A percentile compares a stretch with the other conserved stretches of the same genome.
Conservation (phyloP, 2,113 vertebrate genomes). For the Macquaria ambigua region DNA sequence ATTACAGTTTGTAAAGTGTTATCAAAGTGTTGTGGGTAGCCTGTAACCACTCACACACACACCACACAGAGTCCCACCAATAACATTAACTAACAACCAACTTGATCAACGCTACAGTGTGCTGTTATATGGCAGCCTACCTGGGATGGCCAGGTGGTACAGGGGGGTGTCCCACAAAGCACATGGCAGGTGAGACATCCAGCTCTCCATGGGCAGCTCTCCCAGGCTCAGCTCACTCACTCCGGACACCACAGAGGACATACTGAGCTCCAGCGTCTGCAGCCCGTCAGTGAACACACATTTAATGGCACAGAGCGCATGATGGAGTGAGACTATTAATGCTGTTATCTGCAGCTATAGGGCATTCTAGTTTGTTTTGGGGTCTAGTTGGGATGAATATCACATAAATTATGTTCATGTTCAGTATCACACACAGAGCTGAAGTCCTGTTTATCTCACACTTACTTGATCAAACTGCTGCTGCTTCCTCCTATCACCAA, state of each 20-base stretch:
- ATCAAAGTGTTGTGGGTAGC: background rate
- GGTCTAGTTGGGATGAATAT: background rate
- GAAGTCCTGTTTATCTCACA: background rate
- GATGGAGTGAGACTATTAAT: background rate
- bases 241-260: constrained; percentile 65
- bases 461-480: constrained; percentile 52
- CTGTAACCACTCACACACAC: background rate
- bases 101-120: background rate
- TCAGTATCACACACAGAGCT: background rate
- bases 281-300: background rate
- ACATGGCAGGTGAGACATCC: constrained; percentile 90
- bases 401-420: background rate
- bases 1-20: background rate
- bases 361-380: background rate
- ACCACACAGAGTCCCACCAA: background rate
- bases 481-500: constrained; percentile 10
- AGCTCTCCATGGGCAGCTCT: constrained; percentile 82
- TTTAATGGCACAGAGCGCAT: background rate
- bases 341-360: background rate
- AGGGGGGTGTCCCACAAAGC: constrained; percentile 89
- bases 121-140: constrained; percentile 73
- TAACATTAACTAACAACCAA: background rate
- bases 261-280: constrained; percentile 33
- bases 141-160: constrained; percentile 90
- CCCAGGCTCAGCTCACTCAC: constrained; percentile 57